phyloP scores from a whole-genome alignment of 2,797 vertebrate species.

The Stomatorhinus walkeri region DNA sequence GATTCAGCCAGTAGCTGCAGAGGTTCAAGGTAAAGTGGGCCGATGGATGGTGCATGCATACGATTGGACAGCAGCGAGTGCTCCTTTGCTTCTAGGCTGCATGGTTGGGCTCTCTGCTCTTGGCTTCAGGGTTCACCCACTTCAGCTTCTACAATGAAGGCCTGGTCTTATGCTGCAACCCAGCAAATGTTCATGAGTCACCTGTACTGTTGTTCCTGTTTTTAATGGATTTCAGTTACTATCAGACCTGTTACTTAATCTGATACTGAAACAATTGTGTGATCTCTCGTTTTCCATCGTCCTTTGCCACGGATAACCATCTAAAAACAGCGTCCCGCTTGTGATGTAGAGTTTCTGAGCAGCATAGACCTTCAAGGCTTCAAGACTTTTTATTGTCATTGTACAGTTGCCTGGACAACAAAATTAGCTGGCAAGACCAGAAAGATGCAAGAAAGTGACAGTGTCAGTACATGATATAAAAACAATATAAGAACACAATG shows the following conservation, averaged over 20 bases:
- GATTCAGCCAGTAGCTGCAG: not conserved
- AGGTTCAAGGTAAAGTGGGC: conserved; percentile 15
- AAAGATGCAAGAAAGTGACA: no score
- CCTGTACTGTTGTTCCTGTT: not conserved
- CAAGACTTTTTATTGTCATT: no score
- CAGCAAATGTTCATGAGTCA: not conserved
- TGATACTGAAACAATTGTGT: not conserved
- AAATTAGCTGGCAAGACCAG: no score
- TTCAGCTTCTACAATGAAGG: not conserved
- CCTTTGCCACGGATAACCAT: not conserved
- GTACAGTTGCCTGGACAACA: no score
- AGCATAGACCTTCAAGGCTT: no score
- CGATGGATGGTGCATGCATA: not conserved
- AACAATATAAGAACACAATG: no score
- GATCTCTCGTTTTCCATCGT: not conserved
- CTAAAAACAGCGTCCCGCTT: not conserved
- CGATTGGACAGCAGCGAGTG: not conserved
- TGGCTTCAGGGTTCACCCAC: not conserved
- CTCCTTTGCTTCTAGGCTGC: not conserved
- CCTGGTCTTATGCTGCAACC: not conserved
- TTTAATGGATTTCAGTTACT: not conserved
- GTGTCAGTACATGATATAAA: no score
- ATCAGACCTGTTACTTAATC: not conserved
- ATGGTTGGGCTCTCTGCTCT: not conserved
- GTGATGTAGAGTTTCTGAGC: not conserved